Percentiles rank a stretch among this genome's conserved stretches.
Evolutionary conservation across 2,797 vertebrate genomes (phyloP).

Genomic region (Acanthurus lineatus): DNA sequence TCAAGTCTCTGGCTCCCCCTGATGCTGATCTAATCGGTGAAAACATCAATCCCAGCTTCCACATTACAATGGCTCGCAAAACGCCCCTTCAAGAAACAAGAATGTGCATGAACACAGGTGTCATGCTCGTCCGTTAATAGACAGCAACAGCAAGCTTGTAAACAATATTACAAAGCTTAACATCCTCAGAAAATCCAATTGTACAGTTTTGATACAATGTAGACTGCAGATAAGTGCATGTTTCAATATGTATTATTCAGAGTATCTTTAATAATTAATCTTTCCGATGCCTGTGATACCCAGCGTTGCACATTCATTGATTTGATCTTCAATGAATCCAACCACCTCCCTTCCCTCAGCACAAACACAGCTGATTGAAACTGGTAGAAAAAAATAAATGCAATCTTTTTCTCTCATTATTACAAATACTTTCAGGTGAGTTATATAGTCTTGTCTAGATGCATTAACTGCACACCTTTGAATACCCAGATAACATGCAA

Average conservation of each 20-base stretch:
- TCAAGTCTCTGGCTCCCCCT: slow-evolving; percentile 69
- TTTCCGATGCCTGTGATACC: slow-evolving; percentile 12
- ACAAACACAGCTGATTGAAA: slow-evolving; percentile 11
- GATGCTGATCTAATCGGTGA: slow-evolving; percentile 72
- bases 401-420: not conserved
- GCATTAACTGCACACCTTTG: not conserved
- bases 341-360: slow-evolving; percentile 1
- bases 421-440: not conserved
- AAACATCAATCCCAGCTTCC: slow-evolving; percentile 69
- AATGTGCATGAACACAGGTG: not conserved
- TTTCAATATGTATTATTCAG: slow-evolving; percentile 14
- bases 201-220: slow-evolving; percentile 1
- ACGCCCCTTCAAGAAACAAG: slow-evolving; percentile 44
- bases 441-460: slow-evolving; percentile 7
- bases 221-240: not conserved
- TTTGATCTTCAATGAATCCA: slow-evolving; percentile 33
- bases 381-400: not conserved
- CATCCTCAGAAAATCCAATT: not conserved
- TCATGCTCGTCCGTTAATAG: slow-evolving; percentile 24
- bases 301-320: slow-evolving; percentile 21
- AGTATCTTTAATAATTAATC: slow-evolving; percentile 16
- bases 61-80: slow-evolving; percentile 46
- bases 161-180: slow-evolving; percentile 22
- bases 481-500: not conserved
- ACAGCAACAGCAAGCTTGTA: slow-evolving; percentile 15